These are phyloP conservation scores for Lynx canadensis DNA, from an alignment of 2,113 vertebrate genomes.

Conservation along the genomic window DNA sequence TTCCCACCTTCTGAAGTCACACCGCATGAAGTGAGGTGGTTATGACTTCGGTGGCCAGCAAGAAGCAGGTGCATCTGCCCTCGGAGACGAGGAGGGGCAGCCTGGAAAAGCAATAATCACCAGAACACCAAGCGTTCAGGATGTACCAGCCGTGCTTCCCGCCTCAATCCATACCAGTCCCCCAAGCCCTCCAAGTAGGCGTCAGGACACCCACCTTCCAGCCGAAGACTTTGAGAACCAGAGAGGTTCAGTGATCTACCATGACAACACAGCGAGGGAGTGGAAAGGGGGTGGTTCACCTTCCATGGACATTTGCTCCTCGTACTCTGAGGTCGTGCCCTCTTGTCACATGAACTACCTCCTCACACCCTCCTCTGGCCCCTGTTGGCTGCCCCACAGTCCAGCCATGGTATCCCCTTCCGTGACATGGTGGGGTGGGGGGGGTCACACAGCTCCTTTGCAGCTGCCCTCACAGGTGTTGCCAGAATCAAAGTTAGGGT, in stretches of 20 bases:
- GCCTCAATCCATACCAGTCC: rapidly evolving
- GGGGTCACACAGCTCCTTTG: rapidly evolving
- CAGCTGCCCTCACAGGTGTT: background rate
- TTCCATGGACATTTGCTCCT: too few relatives aligned
- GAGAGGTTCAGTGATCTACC: rapidly evolving
- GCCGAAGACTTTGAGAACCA: background rate
- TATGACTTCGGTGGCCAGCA: background rate
- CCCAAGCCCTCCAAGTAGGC: background rate
- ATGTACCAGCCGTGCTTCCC: rapidly evolving
- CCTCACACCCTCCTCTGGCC: background rate
- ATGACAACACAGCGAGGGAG: rapidly evolving
- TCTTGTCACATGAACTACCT: background rate
- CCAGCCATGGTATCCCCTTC: background rate
- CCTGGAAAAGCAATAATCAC: background rate
- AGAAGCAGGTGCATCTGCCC: background rate
- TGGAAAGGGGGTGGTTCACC: rapidly evolving
- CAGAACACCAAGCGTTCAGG: rapidly evolving
- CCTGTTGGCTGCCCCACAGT: rapidly evolving
- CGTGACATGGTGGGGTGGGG: rapidly evolving
- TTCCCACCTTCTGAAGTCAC: background rate
- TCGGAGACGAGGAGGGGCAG: background rate
- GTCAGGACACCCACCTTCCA: rapidly evolving
- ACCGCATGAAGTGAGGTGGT: background rate
- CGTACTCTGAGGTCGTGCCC: rapidly evolving
- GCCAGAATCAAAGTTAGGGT: background rate